A percentile compares a stretch with the other conserved stretches of the same genome.
These are phyloP conservation scores for Opisthocomus hoazin DNA, from an alignment of 2,113 vertebrate species.

Conservation along the genomic window DNA sequence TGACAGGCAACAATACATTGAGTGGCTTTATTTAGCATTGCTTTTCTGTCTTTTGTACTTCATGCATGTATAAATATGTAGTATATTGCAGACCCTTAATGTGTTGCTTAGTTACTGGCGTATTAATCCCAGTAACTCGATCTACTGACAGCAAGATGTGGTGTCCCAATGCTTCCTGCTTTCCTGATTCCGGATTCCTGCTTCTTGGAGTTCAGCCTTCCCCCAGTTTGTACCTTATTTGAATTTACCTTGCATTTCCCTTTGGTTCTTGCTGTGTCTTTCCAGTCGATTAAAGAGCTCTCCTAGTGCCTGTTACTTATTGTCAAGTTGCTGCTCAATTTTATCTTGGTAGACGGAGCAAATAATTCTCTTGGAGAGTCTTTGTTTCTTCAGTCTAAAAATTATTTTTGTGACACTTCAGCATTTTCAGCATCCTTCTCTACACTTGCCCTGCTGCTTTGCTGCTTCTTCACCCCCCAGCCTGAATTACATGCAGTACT, in stretches of 20 bases:
- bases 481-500: background rate
- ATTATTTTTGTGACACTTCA: background rate
- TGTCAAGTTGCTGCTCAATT: background rate
- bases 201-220: background rate
- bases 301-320: background rate
- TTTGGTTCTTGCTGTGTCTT: background rate
- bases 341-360: background rate
- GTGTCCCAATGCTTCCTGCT: background rate
- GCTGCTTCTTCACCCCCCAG: background rate
- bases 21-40: background rate
- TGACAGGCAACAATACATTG: background rate
- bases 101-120: background rate
- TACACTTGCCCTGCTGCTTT: background rate
- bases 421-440: background rate
- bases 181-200: background rate
- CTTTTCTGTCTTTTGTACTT: background rate
- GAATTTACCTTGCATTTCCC: background rate
- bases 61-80: background rate
- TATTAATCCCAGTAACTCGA: background rate
- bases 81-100: background rate
- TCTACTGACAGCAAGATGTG: background rate
- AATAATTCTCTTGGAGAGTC: background rate
- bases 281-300: background rate
- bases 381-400: background rate
- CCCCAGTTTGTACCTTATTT: background rate